These are phyloP conservation scores for Xestia ashworthii DNA, from an alignment of 2,888 invertebrate genomes.

Conservation along the genomic window DNA sequence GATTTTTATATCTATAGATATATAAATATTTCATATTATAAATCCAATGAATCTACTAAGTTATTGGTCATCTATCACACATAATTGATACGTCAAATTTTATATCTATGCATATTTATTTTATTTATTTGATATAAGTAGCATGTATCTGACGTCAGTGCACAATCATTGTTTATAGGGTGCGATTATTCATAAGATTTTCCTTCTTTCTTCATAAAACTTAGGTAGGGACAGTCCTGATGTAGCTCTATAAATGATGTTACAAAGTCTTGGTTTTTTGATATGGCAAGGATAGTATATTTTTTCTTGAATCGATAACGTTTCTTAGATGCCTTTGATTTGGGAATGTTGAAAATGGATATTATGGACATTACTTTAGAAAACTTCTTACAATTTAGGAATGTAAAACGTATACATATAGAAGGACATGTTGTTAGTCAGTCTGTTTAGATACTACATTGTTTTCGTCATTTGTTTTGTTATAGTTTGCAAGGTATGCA, in stretches of 20 bases:
- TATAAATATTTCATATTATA: conserved; percentile 69
- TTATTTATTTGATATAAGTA: conserved; percentile 18
- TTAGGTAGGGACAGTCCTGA: conserved; percentile 3
- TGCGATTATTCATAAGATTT: conserved; percentile 21
- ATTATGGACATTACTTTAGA: conserved; percentile 40
- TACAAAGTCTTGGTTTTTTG: conserved; percentile 29
- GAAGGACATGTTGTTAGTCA: conserved; percentile 77
- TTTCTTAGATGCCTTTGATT: conserved; percentile 40
- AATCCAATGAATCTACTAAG: conserved; percentile 75
- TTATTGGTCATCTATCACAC: conserved; percentile 88
- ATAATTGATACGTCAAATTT: conserved; percentile 81
- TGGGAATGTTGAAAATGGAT: conserved; percentile 40
- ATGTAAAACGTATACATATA: conserved; percentile 79
- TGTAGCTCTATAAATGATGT: conserved; percentile 14
- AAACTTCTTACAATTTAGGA: conserved; percentile 66
- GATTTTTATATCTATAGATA: conserved; percentile 63
- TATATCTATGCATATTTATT: conserved; percentile 51
- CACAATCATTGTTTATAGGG: not conserved
- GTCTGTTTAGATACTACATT: conserved; percentile 78
- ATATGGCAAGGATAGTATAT: conserved; percentile 44
- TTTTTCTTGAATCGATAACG: conserved; percentile 1
- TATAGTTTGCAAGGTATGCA: conserved; percentile 60
- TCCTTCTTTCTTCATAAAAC: conserved; percentile 5
- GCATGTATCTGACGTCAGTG: conserved; percentile 32
- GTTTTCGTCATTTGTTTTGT: conserved; percentile 67